A percentile compares a stretch with the other conserved stretches of the same genome.
Evolutionary conservation across 2,113 vertebrate genomes (phyloP).

Genomic region (Pseudopipra pipra): DNA sequence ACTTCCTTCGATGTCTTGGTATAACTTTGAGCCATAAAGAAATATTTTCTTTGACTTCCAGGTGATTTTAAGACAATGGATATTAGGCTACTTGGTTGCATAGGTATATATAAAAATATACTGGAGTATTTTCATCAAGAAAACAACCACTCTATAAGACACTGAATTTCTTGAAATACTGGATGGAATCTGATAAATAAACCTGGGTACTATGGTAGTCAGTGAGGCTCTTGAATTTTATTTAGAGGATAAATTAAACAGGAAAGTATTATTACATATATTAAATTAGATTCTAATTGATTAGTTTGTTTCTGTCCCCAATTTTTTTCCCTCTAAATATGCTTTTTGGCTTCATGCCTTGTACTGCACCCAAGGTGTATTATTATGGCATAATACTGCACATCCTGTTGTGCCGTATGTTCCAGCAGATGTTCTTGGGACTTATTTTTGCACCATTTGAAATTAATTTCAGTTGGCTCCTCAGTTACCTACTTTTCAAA

Average conservation of each 20-base stretch:
- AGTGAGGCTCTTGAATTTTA: not conserved
- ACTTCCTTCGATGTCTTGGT: not conserved
- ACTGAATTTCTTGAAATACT: not conserved
- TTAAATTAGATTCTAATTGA: not conserved
- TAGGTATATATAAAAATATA: not conserved
- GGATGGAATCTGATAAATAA: not conserved
- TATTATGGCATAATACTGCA: not conserved
- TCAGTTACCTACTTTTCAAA: not conserved
- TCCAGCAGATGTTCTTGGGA: constrained; percentile 36
- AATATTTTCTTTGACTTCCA: not conserved
- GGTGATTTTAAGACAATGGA: not conserved
- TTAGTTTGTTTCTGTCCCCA: not conserved
- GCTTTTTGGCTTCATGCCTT: constrained; percentile 11
- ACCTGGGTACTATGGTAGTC: not conserved
- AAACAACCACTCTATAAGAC: not conserved
- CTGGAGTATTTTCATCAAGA: not conserved
- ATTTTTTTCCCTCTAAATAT: not conserved
- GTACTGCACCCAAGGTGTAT: constrained; percentile 5
- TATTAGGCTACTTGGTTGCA: not conserved
- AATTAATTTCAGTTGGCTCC: not conserved
- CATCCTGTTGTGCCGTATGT: not conserved
- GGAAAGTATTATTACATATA: not conserved
- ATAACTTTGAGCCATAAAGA: not conserved
- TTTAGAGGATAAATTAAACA: not conserved
- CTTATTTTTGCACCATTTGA: not conserved